Evolutionary conservation across 1,140 invertebrate genomes (phyloP).

Genomic region (Leptinotarsa undecemlineata): DNA sequence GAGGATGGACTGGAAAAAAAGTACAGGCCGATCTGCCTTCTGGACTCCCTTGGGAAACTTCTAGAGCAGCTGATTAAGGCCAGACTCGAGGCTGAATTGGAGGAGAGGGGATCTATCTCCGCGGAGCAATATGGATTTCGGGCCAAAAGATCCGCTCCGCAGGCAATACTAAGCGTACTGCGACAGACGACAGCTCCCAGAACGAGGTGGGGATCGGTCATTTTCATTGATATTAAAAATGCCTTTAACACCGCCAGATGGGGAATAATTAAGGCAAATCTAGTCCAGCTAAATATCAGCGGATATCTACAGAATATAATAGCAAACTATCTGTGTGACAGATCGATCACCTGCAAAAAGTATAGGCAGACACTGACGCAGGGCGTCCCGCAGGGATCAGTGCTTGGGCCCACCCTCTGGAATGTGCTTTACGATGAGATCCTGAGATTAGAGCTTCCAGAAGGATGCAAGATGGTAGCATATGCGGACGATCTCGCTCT

Average conservation of each 20-base stretch:
- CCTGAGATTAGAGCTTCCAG: background rate
- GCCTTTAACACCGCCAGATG: constrained; percentile 31
- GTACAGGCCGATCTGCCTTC: constrained; percentile 40
- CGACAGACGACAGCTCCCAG: background rate
- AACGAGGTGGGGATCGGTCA: background rate
- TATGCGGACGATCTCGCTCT: constrained; percentile 32
- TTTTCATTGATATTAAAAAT: constrained; percentile 30
- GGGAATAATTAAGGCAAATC: constrained; percentile 17
- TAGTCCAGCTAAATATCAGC: constrained; percentile 21
- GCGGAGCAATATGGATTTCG: constrained; percentile 50
- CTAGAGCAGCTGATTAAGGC: constrained; percentile 37
- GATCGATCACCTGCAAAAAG: background rate
- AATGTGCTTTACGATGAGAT: constrained; percentile 29
- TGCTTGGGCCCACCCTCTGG: constrained; percentile 32
- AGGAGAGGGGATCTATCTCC: constrained; percentile 24
- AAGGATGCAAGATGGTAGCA: constrained; percentile 12
- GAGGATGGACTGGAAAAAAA: background rate
- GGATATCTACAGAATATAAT: constrained; percentile 30
- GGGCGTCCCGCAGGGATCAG: constrained; percentile 30
- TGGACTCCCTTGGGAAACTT: constrained; percentile 40
- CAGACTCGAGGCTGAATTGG: constrained; percentile 27
- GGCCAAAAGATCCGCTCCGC: constrained; percentile 44
- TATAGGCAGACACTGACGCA: constrained; percentile 2
- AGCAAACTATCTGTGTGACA: constrained; percentile 22
- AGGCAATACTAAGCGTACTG: constrained; percentile 32